Conservation (phyloP, 2,113 vertebrate genomes). For the Prionailurus viverrinus region DNA sequence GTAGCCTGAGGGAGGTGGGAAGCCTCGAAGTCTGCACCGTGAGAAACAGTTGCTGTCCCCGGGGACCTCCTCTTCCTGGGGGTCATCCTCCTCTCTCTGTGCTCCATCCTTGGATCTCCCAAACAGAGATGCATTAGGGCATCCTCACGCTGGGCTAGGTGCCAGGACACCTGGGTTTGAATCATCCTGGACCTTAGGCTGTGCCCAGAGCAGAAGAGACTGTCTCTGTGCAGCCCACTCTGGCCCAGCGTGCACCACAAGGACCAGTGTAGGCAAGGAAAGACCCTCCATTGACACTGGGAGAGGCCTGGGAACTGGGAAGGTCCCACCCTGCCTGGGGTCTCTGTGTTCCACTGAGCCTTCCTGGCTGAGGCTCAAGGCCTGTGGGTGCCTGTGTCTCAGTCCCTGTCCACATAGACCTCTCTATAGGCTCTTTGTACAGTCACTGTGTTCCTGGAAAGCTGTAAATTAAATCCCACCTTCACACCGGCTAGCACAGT, state of each 20-base stretch:
- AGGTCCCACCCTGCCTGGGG: background rate
- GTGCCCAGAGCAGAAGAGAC: conserved; percentile 24
- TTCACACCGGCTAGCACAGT: background rate
- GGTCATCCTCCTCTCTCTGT: fast-evolving
- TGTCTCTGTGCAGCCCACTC: conserved; percentile 5
- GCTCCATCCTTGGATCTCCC: background rate
- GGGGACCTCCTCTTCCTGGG: background rate
- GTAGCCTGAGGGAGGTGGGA: background rate
- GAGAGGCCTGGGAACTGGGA: background rate
- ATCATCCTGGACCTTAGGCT: conserved; percentile 12
- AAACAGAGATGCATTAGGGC: background rate
- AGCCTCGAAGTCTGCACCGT: fast-evolving
- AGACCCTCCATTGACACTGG: background rate
- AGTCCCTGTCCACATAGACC: background rate
- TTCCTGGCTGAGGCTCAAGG: background rate
- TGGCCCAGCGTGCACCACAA: background rate
- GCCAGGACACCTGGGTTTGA: conserved; percentile 67
- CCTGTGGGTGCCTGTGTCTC: fast-evolving
- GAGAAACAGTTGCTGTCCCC: background rate
- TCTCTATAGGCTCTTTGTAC: background rate
- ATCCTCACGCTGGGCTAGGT: background rate
- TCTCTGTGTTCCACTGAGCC: background rate
- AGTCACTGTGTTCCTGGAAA: background rate
- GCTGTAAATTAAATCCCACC: background rate
- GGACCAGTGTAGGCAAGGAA: background rate